These are phyloP conservation scores for Anastrepha ludens DNA, from an alignment of 1,140 invertebrate genomes.

Conservation along the genomic window DNA sequence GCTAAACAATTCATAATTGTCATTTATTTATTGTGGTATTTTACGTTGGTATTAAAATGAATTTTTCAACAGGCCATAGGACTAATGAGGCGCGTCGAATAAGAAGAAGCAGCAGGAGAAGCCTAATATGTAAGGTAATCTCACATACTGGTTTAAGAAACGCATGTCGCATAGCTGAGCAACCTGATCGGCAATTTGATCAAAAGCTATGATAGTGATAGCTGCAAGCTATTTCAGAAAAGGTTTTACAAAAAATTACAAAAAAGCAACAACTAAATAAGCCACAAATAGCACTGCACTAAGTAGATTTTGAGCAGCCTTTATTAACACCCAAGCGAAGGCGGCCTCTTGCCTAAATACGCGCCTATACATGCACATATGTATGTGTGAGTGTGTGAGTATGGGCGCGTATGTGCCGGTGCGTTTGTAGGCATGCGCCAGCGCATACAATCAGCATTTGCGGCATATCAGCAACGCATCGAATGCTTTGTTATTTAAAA, in stretches of 20 bases:
- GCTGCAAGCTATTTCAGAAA: not conserved
- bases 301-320: slow-evolving; percentile 8
- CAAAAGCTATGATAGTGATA: slow-evolving; percentile 55
- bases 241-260: not conserved
- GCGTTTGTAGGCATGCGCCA: not conserved
- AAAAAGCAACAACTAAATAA: not conserved
- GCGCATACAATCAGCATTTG: slow-evolving; percentile 26
- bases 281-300: slow-evolving; percentile 10
- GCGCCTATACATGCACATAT: not conserved
- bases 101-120: slow-evolving; percentile 38
- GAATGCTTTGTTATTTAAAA: slow-evolving; percentile 52
- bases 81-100: not conserved
- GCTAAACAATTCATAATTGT: slow-evolving; percentile 59
- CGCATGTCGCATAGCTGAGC: not conserved
- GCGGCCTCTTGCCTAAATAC: not conserved
- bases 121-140: slow-evolving; percentile 4
- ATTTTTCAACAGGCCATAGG: slow-evolving; percentile 56
- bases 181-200: slow-evolving; percentile 59
- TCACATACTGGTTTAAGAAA: not conserved
- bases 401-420: not conserved
- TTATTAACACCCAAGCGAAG: slow-evolving; percentile 29
- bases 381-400: not conserved
- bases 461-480: slow-evolving; percentile 46
- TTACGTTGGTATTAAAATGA: slow-evolving; percentile 59
- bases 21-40: slow-evolving; percentile 58